phyloP scores from a whole-genome alignment of 2,888 invertebrate species.

The Platypus cylindrus region DNA sequence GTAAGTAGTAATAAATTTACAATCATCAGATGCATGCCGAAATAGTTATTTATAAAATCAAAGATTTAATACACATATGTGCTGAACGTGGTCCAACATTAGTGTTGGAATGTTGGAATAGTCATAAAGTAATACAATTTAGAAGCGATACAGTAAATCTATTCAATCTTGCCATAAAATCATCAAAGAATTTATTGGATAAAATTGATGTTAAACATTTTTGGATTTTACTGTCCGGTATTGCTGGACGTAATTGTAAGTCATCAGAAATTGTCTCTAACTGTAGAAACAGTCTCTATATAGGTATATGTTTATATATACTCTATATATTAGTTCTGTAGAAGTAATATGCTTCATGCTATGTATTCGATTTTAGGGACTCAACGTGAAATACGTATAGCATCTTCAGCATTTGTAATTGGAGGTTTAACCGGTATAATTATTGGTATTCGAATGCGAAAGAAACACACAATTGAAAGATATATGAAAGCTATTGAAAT shows the following conservation, averaged over 20 bases:
- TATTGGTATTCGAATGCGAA: slow-evolving; percentile 30
- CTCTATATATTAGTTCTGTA: not conserved
- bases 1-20: slow-evolving; percentile 3
- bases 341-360: slow-evolving; percentile 1
- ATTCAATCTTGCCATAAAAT: slow-evolving; percentile 18
- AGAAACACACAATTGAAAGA: slow-evolving; percentile 27
- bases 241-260: slow-evolving; percentile 28
- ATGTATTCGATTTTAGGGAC: slow-evolving; percentile 35
- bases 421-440: slow-evolving; percentile 36
- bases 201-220: slow-evolving; percentile 23
- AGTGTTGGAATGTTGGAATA: slow-evolving; percentile 21
- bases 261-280: no score
- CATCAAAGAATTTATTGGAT: slow-evolving; percentile 20
- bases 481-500: slow-evolving; percentile 41
- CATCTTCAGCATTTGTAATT: slow-evolving; percentile 33
- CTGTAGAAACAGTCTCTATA: no score
- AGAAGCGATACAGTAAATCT: no score
- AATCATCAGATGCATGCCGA: slow-evolving; percentile 26
- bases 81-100: slow-evolving; percentile 24
- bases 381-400: slow-evolving; percentile 34
- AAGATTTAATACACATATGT: slow-evolving; percentile 24
- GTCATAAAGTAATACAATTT: slow-evolving; percentile 19
- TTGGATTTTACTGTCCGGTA: slow-evolving; percentile 20
- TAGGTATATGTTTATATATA: no score
- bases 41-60: slow-evolving; percentile 25